Base-by-base conservation (phyloP, 1,140 invertebrate species). In the Pseudoatta argentina region DNA sequence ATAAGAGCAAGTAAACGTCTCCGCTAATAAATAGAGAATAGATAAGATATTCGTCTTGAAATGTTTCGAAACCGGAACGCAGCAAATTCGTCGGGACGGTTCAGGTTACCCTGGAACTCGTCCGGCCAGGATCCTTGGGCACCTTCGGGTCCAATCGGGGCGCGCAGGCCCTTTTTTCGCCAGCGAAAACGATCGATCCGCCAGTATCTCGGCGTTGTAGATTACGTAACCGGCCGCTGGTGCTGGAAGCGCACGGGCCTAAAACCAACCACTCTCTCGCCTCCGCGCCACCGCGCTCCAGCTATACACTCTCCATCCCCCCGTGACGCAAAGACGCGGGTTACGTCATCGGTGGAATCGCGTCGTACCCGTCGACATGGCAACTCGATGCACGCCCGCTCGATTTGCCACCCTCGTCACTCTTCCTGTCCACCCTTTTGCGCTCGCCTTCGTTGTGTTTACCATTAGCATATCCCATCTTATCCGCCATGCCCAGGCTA, bases 281-380 rank as follows among this genome's bases (percentile, higher is more conserved):
- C 44, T 79, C 27, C 64, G 77, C 78, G 10, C 81, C 53, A 18
- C 53, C 55, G 53, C 63, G n/a, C 75, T 63, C 21, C 34, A 39
- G 34, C 4, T 71, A 27, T 24, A 34, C 24, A 34, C n/a, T 57
- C 57, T 75, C 66, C 55, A 48, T 48, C 82, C 10, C 77, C 16
- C 34, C 59, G 88, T 93, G 92, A 93, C 92, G 92, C 91, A 93
- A 92, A 91, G 86, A 90, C 87, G 85, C 83, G 87, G 34, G 88
- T 93, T 93, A 93, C 92, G 92, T 93, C 92, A 93, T 90, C 90
- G 71, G 71, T 82, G 88, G 85, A 89, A 48, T 69, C 73, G 88
- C 83, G 61, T 86, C 79, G 59, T 71, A 76, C 44, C 57, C 77
- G 90, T 91, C 78, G 91, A 89, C 90, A 91, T 92, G 91, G 92